Evolutionary conservation across 2,113 vertebrate genomes (phyloP).

Genomic region (Porphyrio hochstetteri): DNA sequence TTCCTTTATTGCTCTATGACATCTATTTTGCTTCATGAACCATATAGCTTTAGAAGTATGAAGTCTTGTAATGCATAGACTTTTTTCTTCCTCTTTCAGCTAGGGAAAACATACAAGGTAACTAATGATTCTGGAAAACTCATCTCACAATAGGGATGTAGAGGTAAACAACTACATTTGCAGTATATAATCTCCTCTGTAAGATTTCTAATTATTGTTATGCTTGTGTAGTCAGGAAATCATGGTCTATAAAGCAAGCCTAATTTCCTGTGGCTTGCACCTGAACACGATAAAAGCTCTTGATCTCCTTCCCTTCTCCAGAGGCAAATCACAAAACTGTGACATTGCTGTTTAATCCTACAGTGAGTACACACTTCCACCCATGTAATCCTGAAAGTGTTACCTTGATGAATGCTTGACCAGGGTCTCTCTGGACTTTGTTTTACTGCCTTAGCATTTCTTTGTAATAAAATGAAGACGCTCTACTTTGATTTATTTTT

Average conservation of each 20-base stretch:
- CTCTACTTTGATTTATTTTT: not conserved
- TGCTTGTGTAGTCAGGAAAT: constrained; percentile 64
- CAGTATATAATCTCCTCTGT: constrained; percentile 44
- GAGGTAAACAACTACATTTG: constrained; percentile 45
- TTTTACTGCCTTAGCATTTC: not conserved
- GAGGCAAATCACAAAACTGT: constrained; percentile 59
- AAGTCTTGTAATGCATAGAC: not conserved
- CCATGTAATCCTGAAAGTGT: constrained; percentile 5
- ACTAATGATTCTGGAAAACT: constrained; percentile 5
- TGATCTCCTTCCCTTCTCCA: constrained; percentile 62
- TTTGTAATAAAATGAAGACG: constrained; percentile 23
- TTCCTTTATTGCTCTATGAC: not conserved
- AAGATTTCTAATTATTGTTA: constrained; percentile 68
- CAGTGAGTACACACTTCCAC: constrained; percentile 14
- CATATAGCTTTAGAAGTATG: not conserved
- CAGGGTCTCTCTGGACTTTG: constrained; percentile 5
- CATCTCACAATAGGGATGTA: constrained; percentile 12
- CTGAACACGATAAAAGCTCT: constrained; percentile 67
- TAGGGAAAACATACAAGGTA: not conserved
- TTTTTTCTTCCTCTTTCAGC: not conserved
- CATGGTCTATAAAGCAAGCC: constrained; percentile 65
- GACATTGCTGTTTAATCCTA: constrained; percentile 41
- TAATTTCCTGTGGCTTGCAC: constrained; percentile 68
- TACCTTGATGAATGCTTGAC: constrained; percentile 37
- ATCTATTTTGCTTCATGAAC: not conserved